These are phyloP conservation scores for Habroteleia sp. DNA, from an alignment of 2,888 invertebrate species.

Conservation along the genomic window DNA sequence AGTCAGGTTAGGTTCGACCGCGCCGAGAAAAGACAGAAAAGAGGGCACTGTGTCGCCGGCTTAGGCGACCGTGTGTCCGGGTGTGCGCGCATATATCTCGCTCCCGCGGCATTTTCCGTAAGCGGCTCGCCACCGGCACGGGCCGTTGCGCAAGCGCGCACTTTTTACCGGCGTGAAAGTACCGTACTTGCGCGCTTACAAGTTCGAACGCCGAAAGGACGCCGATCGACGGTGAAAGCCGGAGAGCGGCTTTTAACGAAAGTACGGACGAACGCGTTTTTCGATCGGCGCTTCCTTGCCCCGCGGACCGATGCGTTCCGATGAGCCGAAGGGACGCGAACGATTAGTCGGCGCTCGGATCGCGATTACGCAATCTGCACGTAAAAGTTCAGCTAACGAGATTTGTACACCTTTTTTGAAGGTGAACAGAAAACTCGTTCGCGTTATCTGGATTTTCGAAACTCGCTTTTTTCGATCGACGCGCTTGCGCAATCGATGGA, in stretches of 20 bases:
- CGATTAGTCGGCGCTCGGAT: no score
- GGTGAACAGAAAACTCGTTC: no score
- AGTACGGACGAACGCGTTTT: slow-evolving; percentile 20
- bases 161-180: slow-evolving; percentile 55
- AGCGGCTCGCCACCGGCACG: slow-evolving; percentile 46
- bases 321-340: no score
- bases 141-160: slow-evolving; percentile 52
- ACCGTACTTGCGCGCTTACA: slow-evolving; percentile 53
- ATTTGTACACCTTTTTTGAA: no score
- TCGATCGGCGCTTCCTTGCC: no score
- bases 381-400: no score
- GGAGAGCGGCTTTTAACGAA: slow-evolving; percentile 56
- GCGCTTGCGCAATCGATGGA: no score
- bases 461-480: no score
- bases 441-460: no score
- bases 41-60: slow-evolving; percentile 67
- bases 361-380: no score
- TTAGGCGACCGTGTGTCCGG: slow-evolving; percentile 61
- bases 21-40: slow-evolving; percentile 53
- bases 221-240: slow-evolving; percentile 54
- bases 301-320: no score
- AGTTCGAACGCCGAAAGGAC: slow-evolving; percentile 54
- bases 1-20: slow-evolving; percentile 32
- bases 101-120: slow-evolving; percentile 62
- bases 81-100: slow-evolving; percentile 42